Evolutionary conservation across 2,888 invertebrate species (phyloP), one percentile per base, ranked within the genome.

Genomic region (Petrophora chlorosata): DNA sequence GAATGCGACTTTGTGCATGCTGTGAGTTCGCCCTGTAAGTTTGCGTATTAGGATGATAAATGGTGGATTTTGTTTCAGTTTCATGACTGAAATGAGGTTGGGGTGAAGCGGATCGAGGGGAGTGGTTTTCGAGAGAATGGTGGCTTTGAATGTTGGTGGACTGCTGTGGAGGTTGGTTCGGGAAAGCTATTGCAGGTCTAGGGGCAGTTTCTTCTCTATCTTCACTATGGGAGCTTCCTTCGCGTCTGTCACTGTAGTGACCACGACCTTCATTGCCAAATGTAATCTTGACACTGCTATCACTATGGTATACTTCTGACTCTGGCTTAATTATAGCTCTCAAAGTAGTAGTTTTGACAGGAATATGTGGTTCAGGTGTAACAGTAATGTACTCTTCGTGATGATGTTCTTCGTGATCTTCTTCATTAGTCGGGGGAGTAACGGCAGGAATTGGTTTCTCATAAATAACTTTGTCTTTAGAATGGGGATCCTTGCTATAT

Each of bases 261-360:
- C n/a, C n/a, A n/a, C 74, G 90, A 49, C 92, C 91, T 56, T 94
- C 93, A 48, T 91, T 93, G 0, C 96, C 96, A 65, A 97, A 97
- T 3, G 96, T 96, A 0, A 97, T 94, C 69, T 94, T 95, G 1
- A 97, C 94, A 38, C 95, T 95, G 61, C 95, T 95, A 54, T 94
- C 93, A 53, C 94, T 94, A 65, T 96, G 96, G 65, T 94, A 96
- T 8, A 93, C 92, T 81, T 97, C 96, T 1, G 96, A 96, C 67
- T 97, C 97, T 0, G 97, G 97, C 63, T 95, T 94, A 39, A 97
- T 97, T 25, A 97, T 94, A 0, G 97, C 95, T 70, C 97, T 91
- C 39, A 96, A 79, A 0, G 97, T 97, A 0, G 97, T 97, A 0
- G 95, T 93, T 49, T 93, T 93, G 34, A 92, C 92, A 1, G 93